Evolutionary conservation across 2,113 vertebrate species (phyloP).

Genomic region (Oostethus manadensis): DNA sequence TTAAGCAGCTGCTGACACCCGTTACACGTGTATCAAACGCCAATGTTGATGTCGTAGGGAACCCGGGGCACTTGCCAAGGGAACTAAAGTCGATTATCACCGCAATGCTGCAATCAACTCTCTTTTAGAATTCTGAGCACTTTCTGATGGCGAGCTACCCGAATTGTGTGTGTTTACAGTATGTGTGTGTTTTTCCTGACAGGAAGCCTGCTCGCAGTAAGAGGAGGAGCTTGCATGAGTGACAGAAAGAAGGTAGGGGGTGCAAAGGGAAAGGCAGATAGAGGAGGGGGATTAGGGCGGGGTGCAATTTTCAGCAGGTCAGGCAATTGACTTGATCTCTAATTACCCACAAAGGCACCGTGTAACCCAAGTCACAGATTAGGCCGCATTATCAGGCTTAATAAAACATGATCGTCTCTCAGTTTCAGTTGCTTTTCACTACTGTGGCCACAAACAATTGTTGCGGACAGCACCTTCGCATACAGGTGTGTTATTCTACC

Average conservation of each 20-base stretch:
- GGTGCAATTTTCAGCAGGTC: slow-evolving; percentile 60
- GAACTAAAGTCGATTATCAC: slow-evolving; percentile 66
- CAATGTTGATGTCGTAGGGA: slow-evolving; percentile 69
- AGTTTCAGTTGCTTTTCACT: slow-evolving; percentile 53
- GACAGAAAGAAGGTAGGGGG: slow-evolving; percentile 32
- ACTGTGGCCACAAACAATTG: slow-evolving; percentile 46
- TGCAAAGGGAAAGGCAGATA: slow-evolving; percentile 45
- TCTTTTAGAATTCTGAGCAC: slow-evolving; percentile 56
- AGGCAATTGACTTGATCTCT: slow-evolving; percentile 63
- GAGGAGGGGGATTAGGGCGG: slow-evolving; percentile 61
- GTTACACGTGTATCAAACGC: slow-evolving; percentile 65
- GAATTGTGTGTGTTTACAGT: slow-evolving; percentile 46
- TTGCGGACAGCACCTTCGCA: slow-evolving; percentile 13
- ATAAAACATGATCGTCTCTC: slow-evolving; percentile 70
- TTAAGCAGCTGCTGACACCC: too few relatives aligned
- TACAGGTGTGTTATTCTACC: slow-evolving; percentile 9
- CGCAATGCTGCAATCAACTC: slow-evolving; percentile 60
- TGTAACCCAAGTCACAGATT: slow-evolving; percentile 67
- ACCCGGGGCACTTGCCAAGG: slow-evolving; percentile 65
- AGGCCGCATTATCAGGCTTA: slow-evolving; percentile 64
- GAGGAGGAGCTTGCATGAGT: slow-evolving; percentile 2
- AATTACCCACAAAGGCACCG: slow-evolving; percentile 71
- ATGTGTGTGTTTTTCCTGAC: slow-evolving; percentile 21
- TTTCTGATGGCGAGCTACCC: slow-evolving; percentile 41
- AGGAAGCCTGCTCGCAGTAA: slow-evolving; percentile 31